Base-by-base conservation (phyloP, 2,797 vertebrate species). In the Thaleichthys pacificus region DNA sequence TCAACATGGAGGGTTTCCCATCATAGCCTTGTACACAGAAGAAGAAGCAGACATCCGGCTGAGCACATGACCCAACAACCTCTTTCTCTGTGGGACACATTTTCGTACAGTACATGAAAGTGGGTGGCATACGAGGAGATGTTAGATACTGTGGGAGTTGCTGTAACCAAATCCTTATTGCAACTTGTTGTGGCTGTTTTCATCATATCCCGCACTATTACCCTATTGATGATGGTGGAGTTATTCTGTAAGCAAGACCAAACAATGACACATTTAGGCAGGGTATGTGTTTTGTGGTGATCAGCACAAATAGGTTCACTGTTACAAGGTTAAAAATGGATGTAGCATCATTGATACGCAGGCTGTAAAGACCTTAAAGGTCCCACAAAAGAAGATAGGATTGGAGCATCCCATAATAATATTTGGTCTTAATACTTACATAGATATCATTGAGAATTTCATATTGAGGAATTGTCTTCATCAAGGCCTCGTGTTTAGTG, bases 391-490 rank as follows among this genome's bases (percentile, higher is more conserved):
- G 42, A 47, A 47, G 42, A 1, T 3, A 47, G 12, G 42, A 47
- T 14, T 14, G 42, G 42, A 14, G 11, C 3, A 14, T 47, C 42
- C 12, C 42, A 47, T 47, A 11, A 14, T 47, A 47, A 14, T 11
- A 47, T 47, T 12, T 14, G 42, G 42, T 47, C 11, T 14, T 47
- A 14, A 63, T 28, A 84, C 91, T 85, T 86, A 93, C 93, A 0
- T 72, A 0, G 0, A 8, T 1, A 56, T 72, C 35, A 0, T 0
- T 0, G 56, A 79, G 86, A 64, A 21, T 42, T 0, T 42, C 64
- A 24, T 47, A 47, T 22, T 93, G 92, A 19, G 80, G 73, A 0
- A 85, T 0, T 0, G 0, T 72, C 68, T 86, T 92, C 6, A 93
- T 69, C 7, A 30, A 61, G 28, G 12, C 66, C 80, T 93, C 86